Evolutionary conservation across 2,797 vertebrate species (phyloP).

Genomic region (Eutrigla gurnardus): DNA sequence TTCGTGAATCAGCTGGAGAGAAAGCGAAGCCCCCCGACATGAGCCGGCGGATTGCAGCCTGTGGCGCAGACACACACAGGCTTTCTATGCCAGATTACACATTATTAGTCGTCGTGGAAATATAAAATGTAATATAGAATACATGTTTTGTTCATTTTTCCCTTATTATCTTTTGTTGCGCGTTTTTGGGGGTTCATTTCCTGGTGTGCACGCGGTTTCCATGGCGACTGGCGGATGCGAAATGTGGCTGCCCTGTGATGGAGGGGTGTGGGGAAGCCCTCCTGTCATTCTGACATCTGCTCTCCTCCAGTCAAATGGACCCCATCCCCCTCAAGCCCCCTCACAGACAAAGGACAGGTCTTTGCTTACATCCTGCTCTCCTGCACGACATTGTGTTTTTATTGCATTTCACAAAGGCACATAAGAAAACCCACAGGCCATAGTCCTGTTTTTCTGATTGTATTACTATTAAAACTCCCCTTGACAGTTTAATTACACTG

Average conservation of each 20-base stretch:
- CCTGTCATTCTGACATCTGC: conserved; percentile 69
- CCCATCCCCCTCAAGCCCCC: conserved; percentile 40
- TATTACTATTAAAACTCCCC: not conserved
- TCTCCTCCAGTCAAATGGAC: conserved; percentile 24
- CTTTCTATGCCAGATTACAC: conserved; percentile 39
- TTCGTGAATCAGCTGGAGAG: conserved; percentile 70
- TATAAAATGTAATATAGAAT: not conserved
- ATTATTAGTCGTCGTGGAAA: not conserved
- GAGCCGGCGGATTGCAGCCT: conserved; percentile 58
- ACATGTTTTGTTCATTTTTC: too few species aligned
- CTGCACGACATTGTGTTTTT: conserved; percentile 11
- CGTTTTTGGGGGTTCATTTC: not conserved
- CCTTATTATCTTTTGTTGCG: too few species aligned
- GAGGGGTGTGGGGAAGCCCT: conserved; percentile 71
- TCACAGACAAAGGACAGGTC: conserved; percentile 57
- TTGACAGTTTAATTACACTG: conserved; percentile 9
- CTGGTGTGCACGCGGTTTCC: conserved; percentile 53
- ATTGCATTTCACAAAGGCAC: conserved; percentile 11
- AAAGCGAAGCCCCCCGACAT: conserved; percentile 41
- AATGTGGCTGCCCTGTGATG: conserved; percentile 40
- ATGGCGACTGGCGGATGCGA: conserved; percentile 68
- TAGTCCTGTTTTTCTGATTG: not conserved
- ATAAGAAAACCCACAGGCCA: not conserved
- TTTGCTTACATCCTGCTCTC: conserved; percentile 18
- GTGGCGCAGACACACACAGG: conserved; percentile 68